These are phyloP conservation scores for Natrix natrix DNA, from an alignment of 2,797 vertebrate genomes.

Conservation along the genomic window DNA sequence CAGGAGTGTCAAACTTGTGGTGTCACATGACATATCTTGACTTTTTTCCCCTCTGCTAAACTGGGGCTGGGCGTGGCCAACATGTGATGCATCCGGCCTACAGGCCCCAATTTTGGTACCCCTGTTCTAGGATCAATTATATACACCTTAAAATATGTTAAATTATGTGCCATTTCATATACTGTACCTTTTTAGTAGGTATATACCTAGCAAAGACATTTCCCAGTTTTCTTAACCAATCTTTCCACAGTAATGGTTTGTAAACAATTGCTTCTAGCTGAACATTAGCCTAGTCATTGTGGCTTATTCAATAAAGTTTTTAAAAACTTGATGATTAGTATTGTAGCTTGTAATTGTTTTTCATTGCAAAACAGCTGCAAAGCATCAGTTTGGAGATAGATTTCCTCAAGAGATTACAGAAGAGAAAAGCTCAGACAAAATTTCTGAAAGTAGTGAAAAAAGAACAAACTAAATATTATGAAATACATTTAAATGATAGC, in stretches of 20 bases:
- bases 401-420: not conserved
- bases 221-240: not conserved
- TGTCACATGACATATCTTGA: too few species aligned
- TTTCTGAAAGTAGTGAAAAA: not conserved
- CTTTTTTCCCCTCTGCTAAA: too few species aligned
- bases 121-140: not conserved
- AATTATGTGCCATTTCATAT: not conserved
- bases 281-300: not conserved
- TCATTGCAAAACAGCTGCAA: not conserved
- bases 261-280: not conserved
- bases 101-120: too few species aligned
- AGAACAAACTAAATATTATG: not conserved
- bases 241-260: not conserved
- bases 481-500: not conserved
- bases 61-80: too few species aligned
- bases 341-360: not conserved
- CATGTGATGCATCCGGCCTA: too few species aligned
- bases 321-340: not conserved
- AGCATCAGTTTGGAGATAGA: not conserved
- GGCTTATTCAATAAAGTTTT: not conserved
- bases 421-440: not conserved
- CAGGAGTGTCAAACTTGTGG: too few species aligned
- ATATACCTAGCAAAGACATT: not conserved
- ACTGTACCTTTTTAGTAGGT: not conserved
- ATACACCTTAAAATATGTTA: not conserved